Percentiles rank a stretch among this genome's conserved stretches.
Evolutionary conservation across 2,113 vertebrate species (phyloP).

Genomic region (Procavia capensis): DNA sequence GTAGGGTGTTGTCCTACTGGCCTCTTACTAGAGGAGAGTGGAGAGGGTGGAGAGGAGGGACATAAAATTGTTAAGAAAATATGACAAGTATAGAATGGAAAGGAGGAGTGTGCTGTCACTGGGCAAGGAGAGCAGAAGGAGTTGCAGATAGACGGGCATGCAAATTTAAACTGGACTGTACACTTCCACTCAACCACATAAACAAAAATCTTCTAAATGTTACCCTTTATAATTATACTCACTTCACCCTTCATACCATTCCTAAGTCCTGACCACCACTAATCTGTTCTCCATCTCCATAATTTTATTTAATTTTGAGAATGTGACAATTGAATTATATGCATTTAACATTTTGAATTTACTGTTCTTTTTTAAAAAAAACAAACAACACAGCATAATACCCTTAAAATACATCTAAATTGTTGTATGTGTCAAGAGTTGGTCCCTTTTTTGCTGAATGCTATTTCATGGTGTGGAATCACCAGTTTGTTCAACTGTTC

Average conservation of each 20-base stretch:
- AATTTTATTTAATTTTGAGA: not conserved
- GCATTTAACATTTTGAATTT: not conserved
- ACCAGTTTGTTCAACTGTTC: not conserved
- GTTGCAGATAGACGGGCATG: too few relatives aligned
- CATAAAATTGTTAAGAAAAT: too few relatives aligned
- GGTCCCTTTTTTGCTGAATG: not conserved
- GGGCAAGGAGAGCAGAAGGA: too few relatives aligned
- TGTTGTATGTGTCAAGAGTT: not conserved
- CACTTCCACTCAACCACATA: too few relatives aligned
- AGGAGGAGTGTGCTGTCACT: too few relatives aligned
- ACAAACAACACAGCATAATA: not conserved
- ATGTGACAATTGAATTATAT: not conserved
- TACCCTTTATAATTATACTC: not conserved
- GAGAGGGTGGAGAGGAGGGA: too few relatives aligned
- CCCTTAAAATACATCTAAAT: not conserved
- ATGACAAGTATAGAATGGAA: too few relatives aligned
- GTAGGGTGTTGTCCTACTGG: too few relatives aligned
- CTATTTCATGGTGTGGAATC: not conserved
- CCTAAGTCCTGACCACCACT: not conserved
- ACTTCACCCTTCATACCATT: not conserved
- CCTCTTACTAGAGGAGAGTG: too few relatives aligned
- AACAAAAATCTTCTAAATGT: not conserved
- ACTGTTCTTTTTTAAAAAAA: not conserved
- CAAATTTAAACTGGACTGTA: too few relatives aligned
- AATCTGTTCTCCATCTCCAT: not conserved